These are phyloP conservation scores for Lacerta viridis DNA, from an alignment of 2,797 vertebrate genomes.

Conservation along the genomic window DNA sequence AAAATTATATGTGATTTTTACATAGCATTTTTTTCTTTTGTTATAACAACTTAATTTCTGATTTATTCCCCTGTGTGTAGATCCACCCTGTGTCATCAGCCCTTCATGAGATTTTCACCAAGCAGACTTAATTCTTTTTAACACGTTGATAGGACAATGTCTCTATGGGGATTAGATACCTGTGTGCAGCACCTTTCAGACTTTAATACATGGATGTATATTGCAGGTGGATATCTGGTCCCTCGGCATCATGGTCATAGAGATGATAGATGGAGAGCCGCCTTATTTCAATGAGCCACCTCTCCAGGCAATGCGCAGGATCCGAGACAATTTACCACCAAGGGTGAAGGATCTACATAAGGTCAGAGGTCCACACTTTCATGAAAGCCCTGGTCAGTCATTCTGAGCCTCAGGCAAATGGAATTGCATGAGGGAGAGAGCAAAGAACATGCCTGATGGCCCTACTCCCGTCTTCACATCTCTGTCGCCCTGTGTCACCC, in stretches of 20 bases:
- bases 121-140: background rate
- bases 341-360: constrained; percentile 95
- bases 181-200: background rate
- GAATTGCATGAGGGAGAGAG: too few relatives aligned
- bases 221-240: constrained; percentile 99
- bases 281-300: constrained; percentile 99
- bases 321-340: constrained; percentile 96
- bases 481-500: background rate
- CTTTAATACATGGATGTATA: constrained; percentile 11
- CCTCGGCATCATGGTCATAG: constrained; percentile 98
- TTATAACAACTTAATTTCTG: too few relatives aligned
- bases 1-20: too few relatives aligned
- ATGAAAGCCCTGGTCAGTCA: background rate
- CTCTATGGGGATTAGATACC: fast-evolving
- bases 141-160: fast-evolving
- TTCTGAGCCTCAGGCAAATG: background rate
- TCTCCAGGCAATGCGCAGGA: constrained; percentile 98
- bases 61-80: too few relatives aligned
- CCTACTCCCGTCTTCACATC: background rate
- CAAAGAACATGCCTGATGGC: background rate
- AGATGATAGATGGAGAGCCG: constrained; percentile 98
- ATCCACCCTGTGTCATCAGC: background rate
- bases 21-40: too few relatives aligned
- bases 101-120: background rate
- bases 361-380: constrained; percentile 75